A percentile compares a stretch with the other conserved stretches of the same genome.
These are phyloP conservation scores for Ochotona curzoniae DNA, from an alignment of 2,113 vertebrate genomes.

Conservation along the genomic window DNA sequence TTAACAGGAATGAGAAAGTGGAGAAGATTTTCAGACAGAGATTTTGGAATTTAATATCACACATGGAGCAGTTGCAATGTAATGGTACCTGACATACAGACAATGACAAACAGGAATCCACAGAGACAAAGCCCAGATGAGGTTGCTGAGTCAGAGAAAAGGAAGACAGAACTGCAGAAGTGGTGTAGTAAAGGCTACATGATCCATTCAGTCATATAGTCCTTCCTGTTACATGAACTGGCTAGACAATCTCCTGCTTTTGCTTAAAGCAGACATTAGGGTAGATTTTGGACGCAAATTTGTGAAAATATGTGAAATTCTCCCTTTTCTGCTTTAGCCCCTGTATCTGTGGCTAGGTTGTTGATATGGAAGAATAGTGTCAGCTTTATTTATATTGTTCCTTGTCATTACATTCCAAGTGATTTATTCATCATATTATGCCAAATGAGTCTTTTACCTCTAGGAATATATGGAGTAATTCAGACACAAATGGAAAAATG, in stretches of 20 bases:
- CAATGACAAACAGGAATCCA: not conserved
- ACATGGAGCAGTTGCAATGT: not conserved
- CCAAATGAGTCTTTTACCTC: not conserved
- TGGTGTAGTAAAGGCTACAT: not conserved
- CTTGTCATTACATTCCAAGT: not conserved
- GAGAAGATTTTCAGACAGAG: not conserved
- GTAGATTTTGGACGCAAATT: not conserved
- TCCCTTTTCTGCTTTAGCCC: not conserved
- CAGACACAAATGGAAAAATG: not conserved
- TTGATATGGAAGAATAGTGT: not conserved
- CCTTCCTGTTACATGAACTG: not conserved
- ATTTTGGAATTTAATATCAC: not conserved
- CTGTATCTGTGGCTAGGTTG: not conserved
- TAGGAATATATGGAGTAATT: not conserved
- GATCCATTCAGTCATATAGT: not conserved
- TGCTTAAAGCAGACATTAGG: not conserved
- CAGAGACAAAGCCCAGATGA: not conserved
- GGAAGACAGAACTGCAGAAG: not conserved
- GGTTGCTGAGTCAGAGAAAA: not conserved
- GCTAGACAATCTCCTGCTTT: not conserved
- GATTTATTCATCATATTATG: not conserved
- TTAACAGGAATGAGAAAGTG: not conserved
- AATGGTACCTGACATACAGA: not conserved
- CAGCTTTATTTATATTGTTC: not conserved
- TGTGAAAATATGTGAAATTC: not conserved